phyloP scores from a whole-genome alignment of 1,140 invertebrate species.

The Drosophila bocki region DNA sequence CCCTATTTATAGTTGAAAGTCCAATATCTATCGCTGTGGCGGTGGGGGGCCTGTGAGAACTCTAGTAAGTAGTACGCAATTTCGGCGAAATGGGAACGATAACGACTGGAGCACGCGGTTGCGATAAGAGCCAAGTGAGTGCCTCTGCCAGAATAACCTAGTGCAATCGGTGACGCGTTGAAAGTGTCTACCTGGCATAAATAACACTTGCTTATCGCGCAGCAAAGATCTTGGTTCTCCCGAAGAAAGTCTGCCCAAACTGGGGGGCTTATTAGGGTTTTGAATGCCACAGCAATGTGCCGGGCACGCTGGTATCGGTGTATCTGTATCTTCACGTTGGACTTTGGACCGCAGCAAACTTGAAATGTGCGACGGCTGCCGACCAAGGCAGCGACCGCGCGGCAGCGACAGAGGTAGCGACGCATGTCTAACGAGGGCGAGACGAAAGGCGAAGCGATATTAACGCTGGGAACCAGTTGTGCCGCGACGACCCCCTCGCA shows the following conservation, averaged over 20 bases:
- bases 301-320: constrained; percentile 8
- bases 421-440: constrained; percentile 53
- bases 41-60: constrained; percentile 30
- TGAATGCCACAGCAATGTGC: constrained; percentile 3
- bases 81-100: constrained; percentile 29
- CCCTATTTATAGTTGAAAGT: constrained; percentile 55
- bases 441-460: constrained; percentile 27
- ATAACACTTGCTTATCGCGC: constrained; percentile 26
- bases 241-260: constrained; percentile 14
- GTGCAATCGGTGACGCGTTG: constrained; percentile 54
- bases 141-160: constrained; percentile 49
- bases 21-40: constrained; percentile 27
- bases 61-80: constrained; percentile 70
- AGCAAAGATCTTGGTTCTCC: constrained; percentile 11
- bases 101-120: constrained; percentile 32
- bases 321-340: constrained; percentile 38
- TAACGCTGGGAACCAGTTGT: constrained; percentile 43
- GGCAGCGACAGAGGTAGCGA: constrained; percentile 15
- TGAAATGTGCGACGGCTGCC: constrained; percentile 36
- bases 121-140: constrained; percentile 28
- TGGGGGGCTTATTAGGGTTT: background rate
- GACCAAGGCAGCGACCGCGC: constrained; percentile 26
- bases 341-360: constrained; percentile 49
- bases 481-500: constrained; percentile 20
- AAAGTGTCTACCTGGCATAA: constrained; percentile 55